Conservation (phyloP, 2,113 vertebrate species). For the Regulus satrapa region DNA sequence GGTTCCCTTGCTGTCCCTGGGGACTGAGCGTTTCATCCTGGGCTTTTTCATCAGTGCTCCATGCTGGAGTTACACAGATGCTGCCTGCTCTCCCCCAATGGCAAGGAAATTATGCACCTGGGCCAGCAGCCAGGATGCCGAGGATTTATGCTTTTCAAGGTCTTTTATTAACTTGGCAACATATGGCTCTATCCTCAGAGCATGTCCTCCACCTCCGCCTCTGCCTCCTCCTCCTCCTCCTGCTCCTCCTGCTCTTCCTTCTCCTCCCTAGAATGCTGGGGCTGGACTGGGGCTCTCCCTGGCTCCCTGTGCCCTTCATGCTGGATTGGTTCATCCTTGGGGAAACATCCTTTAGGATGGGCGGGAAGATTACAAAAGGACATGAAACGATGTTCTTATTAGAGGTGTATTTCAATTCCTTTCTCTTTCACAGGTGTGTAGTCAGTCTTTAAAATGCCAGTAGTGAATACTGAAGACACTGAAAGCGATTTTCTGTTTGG, state of each 20-base stretch:
- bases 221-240: background rate
- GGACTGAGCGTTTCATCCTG: background rate
- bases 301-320: background rate
- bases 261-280: background rate
- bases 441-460: background rate
- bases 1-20: background rate
- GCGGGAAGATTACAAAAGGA: fast-evolving
- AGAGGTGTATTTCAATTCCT: background rate
- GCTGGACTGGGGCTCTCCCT: background rate
- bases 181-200: slow-evolving; percentile 47
- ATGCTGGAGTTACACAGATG: slow-evolving; percentile 5
- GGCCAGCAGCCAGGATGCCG: slow-evolving; percentile 38
- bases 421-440: background rate
- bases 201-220: background rate
- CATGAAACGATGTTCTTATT: fast-evolving
- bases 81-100: background rate
- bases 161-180: slow-evolving; percentile 60
- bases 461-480: background rate
- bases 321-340: background rate
- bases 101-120: slow-evolving; percentile 37
- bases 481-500: background rate
- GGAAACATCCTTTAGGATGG: background rate
- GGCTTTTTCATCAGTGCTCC: background rate
- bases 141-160: slow-evolving; percentile 54
- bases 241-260: background rate